phyloP scores from a whole-genome alignment of 2,797 vertebrate species.

The Aphelocoma californica region DNA sequence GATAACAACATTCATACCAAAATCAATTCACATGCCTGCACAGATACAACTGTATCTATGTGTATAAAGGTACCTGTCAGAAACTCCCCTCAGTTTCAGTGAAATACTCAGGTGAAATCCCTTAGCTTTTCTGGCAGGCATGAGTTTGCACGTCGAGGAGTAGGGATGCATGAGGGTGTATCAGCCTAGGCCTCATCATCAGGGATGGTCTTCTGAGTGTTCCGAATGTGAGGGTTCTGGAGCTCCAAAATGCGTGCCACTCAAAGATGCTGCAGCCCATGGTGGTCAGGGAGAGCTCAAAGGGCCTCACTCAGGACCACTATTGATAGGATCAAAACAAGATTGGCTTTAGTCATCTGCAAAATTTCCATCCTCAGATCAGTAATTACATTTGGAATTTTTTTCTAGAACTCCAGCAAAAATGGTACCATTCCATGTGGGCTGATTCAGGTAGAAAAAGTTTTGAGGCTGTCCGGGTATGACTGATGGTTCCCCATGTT shows the following conservation, averaged over 20 bases:
- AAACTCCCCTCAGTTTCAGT: neutral
- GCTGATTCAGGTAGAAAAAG: neutral
- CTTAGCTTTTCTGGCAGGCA: neutral
- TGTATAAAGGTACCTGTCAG: neutral
- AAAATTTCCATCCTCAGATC: neutral
- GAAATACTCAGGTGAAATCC: neutral
- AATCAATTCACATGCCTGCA: neutral
- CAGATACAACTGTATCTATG: too few relatives aligned
- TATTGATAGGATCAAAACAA: neutral
- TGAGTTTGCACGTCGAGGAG: fast-evolving
- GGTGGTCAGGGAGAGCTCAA: neutral
- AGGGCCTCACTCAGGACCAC: neutral
- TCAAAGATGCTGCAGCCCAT: neutral
- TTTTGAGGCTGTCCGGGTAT: too few relatives aligned
- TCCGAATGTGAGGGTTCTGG: fast-evolving
- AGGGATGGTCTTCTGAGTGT: too few relatives aligned
- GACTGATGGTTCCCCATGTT: neutral
- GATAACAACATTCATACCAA: neutral
- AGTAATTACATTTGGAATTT: neutral
- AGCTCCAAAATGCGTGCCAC: neutral
- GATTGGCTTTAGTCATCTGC: neutral
- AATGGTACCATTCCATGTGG: too few relatives aligned
- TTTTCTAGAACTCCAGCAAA: neutral
- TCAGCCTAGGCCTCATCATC: neutral
- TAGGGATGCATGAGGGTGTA: fast-evolving